These are phyloP conservation scores for Sturmia bella DNA, from an alignment of 2,888 invertebrate species.

Conservation along the genomic window DNA sequence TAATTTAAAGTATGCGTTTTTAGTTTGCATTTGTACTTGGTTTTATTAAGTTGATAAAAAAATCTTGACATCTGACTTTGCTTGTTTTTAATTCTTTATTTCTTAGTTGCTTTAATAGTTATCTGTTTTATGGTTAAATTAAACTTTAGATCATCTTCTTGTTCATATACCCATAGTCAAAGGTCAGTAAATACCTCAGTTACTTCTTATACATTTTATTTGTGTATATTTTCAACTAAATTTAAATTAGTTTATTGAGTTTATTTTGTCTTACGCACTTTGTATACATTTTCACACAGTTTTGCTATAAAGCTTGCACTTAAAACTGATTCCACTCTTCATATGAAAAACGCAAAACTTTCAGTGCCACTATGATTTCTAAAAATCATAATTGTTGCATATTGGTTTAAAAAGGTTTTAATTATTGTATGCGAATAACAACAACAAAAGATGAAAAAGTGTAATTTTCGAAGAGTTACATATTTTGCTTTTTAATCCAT, in stretches of 20 bases:
- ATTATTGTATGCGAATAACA: no score
- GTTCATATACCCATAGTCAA: conserved; percentile 28
- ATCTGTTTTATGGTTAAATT: conserved; percentile 27
- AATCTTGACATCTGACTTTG: conserved; percentile 55
- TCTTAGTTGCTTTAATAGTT: neutral
- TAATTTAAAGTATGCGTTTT: neutral
- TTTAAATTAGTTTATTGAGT: neutral
- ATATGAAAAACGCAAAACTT: no score
- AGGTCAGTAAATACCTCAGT: conserved; percentile 43
- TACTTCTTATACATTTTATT: conserved; percentile 2
- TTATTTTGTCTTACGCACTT: neutral
- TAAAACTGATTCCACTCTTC: neutral
- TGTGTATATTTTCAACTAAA: neutral
- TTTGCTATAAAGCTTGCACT: neutral
- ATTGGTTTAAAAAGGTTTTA: no score
- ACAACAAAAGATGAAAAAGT: no score
- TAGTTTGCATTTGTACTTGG: conserved; percentile 3
- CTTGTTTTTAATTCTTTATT: neutral
- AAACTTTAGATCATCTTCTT: neutral
- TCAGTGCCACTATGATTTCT: no score
- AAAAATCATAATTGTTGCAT: no score
- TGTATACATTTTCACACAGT: neutral
- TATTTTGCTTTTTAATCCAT: no score
- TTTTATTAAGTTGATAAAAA: conserved; percentile 11
- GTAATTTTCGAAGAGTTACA: no score